Evolutionary conservation across 2,113 vertebrate species (phyloP).

Genomic region (Myrmecophaga tridactyla): DNA sequence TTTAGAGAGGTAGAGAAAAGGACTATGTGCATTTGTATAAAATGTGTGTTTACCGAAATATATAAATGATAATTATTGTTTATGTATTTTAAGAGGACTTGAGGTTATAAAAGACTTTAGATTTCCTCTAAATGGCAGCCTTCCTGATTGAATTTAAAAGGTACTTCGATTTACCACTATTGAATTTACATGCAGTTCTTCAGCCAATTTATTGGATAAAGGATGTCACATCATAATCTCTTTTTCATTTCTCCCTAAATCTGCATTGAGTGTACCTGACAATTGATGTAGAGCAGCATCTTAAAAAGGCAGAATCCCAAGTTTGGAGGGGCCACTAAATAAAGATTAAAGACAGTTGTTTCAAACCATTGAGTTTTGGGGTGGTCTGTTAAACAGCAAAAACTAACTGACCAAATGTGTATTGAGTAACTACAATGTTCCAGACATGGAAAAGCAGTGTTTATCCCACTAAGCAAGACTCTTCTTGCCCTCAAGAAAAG

Average conservation of each 20-base stretch:
- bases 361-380: neutral
- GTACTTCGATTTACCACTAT: neutral
- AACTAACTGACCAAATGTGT: neutral
- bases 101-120: conserved; percentile 1
- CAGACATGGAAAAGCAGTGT: neutral
- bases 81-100: neutral
- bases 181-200: neutral
- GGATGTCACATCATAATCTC: neutral
- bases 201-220: neutral
- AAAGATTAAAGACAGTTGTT: neutral
- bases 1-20: neutral
- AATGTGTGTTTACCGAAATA: neutral
- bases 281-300: neutral
- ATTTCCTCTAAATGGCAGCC: neutral
- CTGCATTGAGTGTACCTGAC: neutral
- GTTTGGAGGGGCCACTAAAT: neutral
- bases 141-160: neutral
- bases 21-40: neutral
- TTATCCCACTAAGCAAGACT: neutral
- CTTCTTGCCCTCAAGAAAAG: neutral
- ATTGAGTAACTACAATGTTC: neutral
- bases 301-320: neutral
- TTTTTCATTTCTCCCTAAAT: neutral
- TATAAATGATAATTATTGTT: neutral
- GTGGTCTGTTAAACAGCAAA: neutral